phyloP scores from a whole-genome alignment of 2,888 invertebrate species.

The Chalcosyrphus nemorum region DNA sequence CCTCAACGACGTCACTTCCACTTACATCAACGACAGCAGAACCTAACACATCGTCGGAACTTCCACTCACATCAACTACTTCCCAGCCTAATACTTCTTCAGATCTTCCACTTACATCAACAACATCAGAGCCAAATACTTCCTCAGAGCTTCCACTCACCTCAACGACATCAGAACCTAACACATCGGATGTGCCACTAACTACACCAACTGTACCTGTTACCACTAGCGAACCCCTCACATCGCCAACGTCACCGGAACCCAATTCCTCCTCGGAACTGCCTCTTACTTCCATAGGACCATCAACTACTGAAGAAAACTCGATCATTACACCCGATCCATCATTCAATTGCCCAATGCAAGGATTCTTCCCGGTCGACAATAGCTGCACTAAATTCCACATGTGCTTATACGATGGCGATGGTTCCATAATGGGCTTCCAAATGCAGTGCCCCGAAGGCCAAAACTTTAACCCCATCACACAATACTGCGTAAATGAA shows the following conservation, averaged over 20 bases:
- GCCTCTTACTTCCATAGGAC: not conserved
- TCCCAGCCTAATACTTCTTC: too few relatives aligned
- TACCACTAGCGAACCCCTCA: not conserved
- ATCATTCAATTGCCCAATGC: conserved; percentile 73
- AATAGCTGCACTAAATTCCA: conserved; percentile 74
- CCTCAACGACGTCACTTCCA: too few relatives aligned
- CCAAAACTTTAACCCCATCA: conserved; percentile 75
- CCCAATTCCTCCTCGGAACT: not conserved
- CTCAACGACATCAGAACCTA: not conserved
- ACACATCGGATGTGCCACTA: not conserved
- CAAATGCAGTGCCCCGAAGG: conserved; percentile 71
- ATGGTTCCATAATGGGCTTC: conserved; percentile 11
- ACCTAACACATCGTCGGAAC: too few relatives aligned
- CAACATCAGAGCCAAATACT: too few relatives aligned
- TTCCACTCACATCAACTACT: too few relatives aligned
- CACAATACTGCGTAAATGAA: conserved; percentile 64
- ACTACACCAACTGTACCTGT: not conserved
- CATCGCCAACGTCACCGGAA: conserved; percentile 22
- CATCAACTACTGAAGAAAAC: conserved; percentile 23
- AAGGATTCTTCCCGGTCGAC: conserved; percentile 74
- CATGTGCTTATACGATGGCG: conserved; percentile 68
- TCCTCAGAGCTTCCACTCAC: too few relatives aligned
- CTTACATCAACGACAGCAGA: too few relatives aligned
- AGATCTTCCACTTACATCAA: too few relatives aligned
- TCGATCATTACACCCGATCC: conserved; percentile 35